These are phyloP conservation scores for Hycleus phaleratus DNA, from an alignment of 1,140 invertebrate genomes.

Conservation along the genomic window DNA sequence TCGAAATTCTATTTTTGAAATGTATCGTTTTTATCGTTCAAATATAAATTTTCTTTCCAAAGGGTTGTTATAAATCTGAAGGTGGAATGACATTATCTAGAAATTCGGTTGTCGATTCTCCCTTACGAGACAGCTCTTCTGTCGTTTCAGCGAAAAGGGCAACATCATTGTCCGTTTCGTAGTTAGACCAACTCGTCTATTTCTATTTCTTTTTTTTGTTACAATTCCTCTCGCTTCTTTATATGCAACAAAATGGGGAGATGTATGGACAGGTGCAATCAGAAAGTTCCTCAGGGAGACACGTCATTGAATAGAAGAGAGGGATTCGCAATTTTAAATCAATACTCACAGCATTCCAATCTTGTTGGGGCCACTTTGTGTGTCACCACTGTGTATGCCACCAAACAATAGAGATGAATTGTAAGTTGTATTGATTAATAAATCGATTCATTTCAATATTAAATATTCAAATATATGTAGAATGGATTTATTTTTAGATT, in stretches of 20 bases:
- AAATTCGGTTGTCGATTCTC: slow-evolving; percentile 30
- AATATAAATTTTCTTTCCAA: neutral
- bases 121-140: slow-evolving; percentile 27
- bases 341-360: slow-evolving; percentile 26
- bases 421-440: too few relatives aligned
- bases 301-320: slow-evolving; percentile 33
- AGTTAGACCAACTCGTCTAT: slow-evolving; percentile 7
- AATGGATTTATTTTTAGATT: neutral
- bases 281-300: slow-evolving; percentile 32
- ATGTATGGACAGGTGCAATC: slow-evolving; percentile 39
- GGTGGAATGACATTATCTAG: slow-evolving; percentile 36
- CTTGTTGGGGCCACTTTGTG: slow-evolving; percentile 6
- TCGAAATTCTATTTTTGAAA: neutral
- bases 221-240: slow-evolving; percentile 15
- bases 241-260: slow-evolving; percentile 33
- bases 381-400: too few relatives aligned
- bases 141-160: slow-evolving; percentile 36
- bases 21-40: neutral
- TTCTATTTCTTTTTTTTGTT: slow-evolving; percentile 14
- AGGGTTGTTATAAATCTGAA: slow-evolving; percentile 35
- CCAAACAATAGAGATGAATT: too few relatives aligned
- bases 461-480: too few relatives aligned
- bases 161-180: slow-evolving; percentile 15
- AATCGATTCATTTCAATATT: too few relatives aligned
- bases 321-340: slow-evolving; percentile 26